phyloP scores from a whole-genome alignment of 2,797 vertebrate genomes.

The Pangasius djambal region DNA sequence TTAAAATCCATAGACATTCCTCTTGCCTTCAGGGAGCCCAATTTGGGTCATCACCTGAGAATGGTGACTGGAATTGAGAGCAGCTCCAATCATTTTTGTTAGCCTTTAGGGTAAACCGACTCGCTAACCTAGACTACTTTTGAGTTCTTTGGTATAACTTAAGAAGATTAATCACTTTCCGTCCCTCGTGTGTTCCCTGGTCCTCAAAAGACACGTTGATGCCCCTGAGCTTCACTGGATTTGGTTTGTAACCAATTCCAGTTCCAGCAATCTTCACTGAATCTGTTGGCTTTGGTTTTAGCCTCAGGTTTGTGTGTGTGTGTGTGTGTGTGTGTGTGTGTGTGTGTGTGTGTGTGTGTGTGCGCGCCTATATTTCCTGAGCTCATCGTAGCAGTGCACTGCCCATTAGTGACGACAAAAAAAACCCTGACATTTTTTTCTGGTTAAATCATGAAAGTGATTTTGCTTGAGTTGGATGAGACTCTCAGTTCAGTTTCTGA shows the following conservation, averaged over 20 bases:
- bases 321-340: neutral
- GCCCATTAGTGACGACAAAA: neutral
- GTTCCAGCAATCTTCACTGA: neutral
- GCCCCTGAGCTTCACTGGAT: neutral
- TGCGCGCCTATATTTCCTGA: neutral
- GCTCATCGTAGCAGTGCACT: too few relatives aligned
- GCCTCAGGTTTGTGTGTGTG: neutral
- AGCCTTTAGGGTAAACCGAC: slow-evolving; percentile 44
- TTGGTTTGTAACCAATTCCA: slow-evolving; percentile 2
- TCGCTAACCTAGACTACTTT: slow-evolving; percentile 33
- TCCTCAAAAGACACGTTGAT: neutral
- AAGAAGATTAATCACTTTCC: slow-evolving; percentile 8
- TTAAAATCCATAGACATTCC: slow-evolving; percentile 33
- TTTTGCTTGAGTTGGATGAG: neutral
- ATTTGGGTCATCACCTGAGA: slow-evolving; percentile 49
- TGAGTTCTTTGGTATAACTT: slow-evolving; percentile 38
- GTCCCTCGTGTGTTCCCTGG: neutral
- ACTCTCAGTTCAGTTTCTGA: neutral
- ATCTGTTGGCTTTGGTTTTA: neutral
- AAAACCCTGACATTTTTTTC: neutral
- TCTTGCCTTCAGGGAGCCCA: slow-evolving; percentile 32
- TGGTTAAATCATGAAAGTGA: neutral
- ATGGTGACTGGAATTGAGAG: slow-evolving; percentile 51
- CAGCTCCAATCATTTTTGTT: slow-evolving; percentile 40
- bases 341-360: neutral